Conservation (phyloP, 2,888 invertebrate genomes). For the Charanyca ferruginea region DNA sequence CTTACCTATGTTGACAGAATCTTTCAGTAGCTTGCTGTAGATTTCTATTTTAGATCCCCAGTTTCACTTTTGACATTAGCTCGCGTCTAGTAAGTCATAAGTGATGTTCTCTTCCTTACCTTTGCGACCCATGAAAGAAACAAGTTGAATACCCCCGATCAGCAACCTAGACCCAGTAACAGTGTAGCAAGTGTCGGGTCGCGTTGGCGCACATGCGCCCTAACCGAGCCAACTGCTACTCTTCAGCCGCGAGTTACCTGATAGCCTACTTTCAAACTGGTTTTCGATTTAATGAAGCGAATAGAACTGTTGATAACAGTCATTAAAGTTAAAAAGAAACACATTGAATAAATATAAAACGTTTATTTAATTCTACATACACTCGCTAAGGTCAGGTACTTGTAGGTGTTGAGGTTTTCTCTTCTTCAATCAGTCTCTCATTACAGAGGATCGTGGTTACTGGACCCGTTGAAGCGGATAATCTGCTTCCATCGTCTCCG, state of each 20-base stretch:
- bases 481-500: no score
- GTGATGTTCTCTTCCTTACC: background rate
- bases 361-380: no score
- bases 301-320: conserved; percentile 23
- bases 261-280: conserved; percentile 57
- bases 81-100: no score
- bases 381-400: no score
- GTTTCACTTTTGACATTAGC: no score
- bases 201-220: conserved; percentile 27
- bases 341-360: background rate
- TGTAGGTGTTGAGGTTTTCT: no score
- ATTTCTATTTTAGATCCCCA: no score
- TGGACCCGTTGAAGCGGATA: no score
- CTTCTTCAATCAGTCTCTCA: no score
- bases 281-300: conserved; percentile 29
- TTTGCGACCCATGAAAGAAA: conserved; percentile 24
- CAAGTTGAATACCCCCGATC: conserved; percentile 15
- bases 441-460: no score
- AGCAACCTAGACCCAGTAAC: conserved; percentile 60
- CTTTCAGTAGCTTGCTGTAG: background rate
- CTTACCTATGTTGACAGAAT: background rate
- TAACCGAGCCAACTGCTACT: conserved; percentile 50
- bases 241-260: conserved; percentile 2
- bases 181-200: conserved; percentile 25
- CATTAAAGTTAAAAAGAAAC: background rate